Evolutionary conservation across 2,113 vertebrate genomes (phyloP).

Genomic region (Porphyrio hochstetteri): DNA sequence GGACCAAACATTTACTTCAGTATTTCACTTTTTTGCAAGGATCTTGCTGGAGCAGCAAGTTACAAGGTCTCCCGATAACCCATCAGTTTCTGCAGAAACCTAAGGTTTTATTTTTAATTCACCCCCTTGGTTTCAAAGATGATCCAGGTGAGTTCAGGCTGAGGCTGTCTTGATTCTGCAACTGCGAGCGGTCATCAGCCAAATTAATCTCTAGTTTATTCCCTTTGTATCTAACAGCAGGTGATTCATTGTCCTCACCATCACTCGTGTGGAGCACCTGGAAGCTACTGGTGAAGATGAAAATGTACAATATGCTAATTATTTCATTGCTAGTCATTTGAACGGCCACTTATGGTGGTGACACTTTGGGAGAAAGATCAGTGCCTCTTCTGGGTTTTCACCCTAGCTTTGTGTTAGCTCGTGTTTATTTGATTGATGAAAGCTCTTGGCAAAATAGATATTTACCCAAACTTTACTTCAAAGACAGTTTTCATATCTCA

Average conservation of each 20-base stretch:
- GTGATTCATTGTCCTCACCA: background rate
- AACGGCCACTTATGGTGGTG: background rate
- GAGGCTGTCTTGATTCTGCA: background rate
- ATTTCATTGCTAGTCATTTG: background rate
- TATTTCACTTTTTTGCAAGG: background rate
- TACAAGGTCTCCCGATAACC: background rate
- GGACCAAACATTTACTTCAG: background rate
- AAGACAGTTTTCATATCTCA: background rate
- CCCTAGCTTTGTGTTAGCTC: background rate
- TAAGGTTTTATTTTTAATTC: background rate
- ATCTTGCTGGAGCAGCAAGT: background rate
- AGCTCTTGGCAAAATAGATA: background rate
- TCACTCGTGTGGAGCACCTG: background rate
- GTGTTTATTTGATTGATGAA: background rate
- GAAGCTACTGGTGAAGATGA: background rate
- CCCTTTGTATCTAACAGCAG: background rate
- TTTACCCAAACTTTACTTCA: constrained; percentile 9
- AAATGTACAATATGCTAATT: background rate
- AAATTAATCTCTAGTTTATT: constrained; percentile 11
- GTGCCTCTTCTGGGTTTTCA: background rate
- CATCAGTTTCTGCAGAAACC: background rate
- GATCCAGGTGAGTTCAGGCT: background rate
- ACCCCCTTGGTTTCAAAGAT: background rate
- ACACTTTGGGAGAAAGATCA: background rate
- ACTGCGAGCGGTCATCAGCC: background rate